phyloP scores from a whole-genome alignment of 2,888 invertebrate species.

The Leptinotarsa juncta region DNA sequence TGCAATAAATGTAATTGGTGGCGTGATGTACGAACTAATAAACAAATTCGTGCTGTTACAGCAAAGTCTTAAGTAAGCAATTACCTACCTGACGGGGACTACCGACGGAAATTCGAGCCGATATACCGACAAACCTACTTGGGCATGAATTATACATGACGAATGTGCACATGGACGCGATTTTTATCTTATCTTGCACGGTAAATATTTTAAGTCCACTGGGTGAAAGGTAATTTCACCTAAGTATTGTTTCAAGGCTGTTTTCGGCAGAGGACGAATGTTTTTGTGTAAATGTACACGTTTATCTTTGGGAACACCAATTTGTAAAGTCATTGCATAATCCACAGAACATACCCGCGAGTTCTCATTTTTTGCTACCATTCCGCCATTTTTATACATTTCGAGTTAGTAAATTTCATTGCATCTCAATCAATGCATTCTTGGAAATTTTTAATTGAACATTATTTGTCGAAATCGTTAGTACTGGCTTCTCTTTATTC shows the following conservation, averaged over 20 bases:
- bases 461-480: too few relatives aligned
- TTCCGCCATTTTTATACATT: too few relatives aligned
- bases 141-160: neutral
- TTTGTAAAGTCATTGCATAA: too few relatives aligned
- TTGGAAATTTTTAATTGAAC: too few relatives aligned
- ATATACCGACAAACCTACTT: constrained; percentile 17
- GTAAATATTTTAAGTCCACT: neutral
- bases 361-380: too few relatives aligned
- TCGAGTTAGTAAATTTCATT: too few relatives aligned
- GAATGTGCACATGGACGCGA: neutral
- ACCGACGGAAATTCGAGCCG: constrained; percentile 12
- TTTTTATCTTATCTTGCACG: constrained; percentile 11
- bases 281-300: too few relatives aligned
- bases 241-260: neutral
- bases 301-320: too few relatives aligned
- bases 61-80: constrained; percentile 37
- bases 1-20: constrained; percentile 37
- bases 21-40: constrained; percentile 38
- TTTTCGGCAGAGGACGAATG: neutral
- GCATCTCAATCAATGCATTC: too few relatives aligned
- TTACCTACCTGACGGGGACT: neutral
- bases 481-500: too few relatives aligned
- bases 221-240: neutral
- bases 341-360: too few relatives aligned
- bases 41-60: constrained; percentile 36